Base-by-base conservation (phyloP, 2,797 vertebrate species). In the Thripadectes ignobilis region DNA sequence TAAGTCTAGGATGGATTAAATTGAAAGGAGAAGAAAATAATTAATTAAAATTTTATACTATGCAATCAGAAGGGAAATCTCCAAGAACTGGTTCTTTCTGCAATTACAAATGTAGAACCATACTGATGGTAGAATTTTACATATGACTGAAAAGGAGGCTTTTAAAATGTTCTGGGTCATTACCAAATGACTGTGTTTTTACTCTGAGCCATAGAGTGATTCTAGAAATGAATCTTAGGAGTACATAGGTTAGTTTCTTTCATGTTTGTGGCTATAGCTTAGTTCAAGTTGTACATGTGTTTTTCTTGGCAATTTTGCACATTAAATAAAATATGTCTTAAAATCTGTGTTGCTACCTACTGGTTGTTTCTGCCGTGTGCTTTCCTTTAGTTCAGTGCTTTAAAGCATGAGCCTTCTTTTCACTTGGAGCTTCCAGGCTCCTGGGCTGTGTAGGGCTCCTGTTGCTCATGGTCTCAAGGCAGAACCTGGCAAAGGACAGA, bases 321-420 rank as follows among this genome's bases (percentile, higher is more conserved):
- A 85, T 92, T 85, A 95, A 97, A 95, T 96, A 96, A 97, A 97
- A 93, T 41, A 51, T 29, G 38, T 94, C 91, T 93, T 96, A 86
- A 90, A 95, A 72, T 68, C 52, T 24, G 32, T 51, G 26, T 90
- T 85, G 80, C 62, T 93, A 86, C 34, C 66, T 88, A 23, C 2
- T 93, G 80, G 32, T 76, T 86, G 59, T 92, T 88, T 59, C 73
- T 73, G 66, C 74, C 0, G 21, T 86, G 85, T 94, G 43, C 45
- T 86, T 59, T 82, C 78, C 62, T 69, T 55, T 36, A 86, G 73
- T 72, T 34, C 30, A 66, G 68, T 58, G 26, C 69, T 73, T 80
- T 49, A 52, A 61, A 73, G 39, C 29, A 29, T 8, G 11, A 72
- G 45, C 27, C 4, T 29, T 22, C 5, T 32, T 72, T 34, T 88